These are phyloP conservation scores for Scaptomyza hsui DNA, from an alignment of 1,140 invertebrate species.

Conservation along the genomic window DNA sequence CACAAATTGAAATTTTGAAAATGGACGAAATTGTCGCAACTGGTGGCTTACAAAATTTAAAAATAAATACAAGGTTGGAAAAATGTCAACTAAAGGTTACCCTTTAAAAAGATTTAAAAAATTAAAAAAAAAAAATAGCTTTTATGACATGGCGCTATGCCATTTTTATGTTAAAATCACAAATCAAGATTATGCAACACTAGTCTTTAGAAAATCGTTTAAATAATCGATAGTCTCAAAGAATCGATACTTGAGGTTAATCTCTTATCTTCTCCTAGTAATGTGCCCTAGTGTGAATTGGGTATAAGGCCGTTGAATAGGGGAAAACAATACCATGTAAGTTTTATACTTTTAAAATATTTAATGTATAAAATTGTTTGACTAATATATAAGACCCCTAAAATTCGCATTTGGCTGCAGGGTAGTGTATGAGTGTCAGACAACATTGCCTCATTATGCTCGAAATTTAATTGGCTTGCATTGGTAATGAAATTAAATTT, in stretches of 20 bases:
- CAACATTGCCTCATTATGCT: constrained; percentile 39
- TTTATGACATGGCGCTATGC: too few species aligned
- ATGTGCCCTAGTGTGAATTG: too few species aligned
- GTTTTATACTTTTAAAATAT: too few species aligned
- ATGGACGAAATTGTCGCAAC: constrained; percentile 40
- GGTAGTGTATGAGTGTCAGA: constrained; percentile 16
- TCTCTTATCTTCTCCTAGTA: too few species aligned
- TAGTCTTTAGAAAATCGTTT: too few species aligned
- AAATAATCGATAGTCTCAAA: too few species aligned
- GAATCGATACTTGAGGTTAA: too few species aligned
- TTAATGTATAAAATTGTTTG: background rate
- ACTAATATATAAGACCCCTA: background rate
- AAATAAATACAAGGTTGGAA: background rate
- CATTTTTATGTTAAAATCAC: too few species aligned
- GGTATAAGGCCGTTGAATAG: too few species aligned
- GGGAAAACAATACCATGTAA: too few species aligned
- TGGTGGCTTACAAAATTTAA: constrained; percentile 2
- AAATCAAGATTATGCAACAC: too few species aligned
- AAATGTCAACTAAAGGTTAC: background rate
- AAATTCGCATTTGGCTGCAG: background rate
- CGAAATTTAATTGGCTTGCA: constrained; percentile 69
- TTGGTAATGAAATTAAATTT: constrained; percentile 51
- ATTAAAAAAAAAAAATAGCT: too few species aligned
- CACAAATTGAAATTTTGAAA: constrained; percentile 69
- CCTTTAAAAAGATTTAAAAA: background rate